These are phyloP conservation scores for Syngnathus scovelli DNA, from an alignment of 2,113 vertebrate genomes.

Conservation along the genomic window DNA sequence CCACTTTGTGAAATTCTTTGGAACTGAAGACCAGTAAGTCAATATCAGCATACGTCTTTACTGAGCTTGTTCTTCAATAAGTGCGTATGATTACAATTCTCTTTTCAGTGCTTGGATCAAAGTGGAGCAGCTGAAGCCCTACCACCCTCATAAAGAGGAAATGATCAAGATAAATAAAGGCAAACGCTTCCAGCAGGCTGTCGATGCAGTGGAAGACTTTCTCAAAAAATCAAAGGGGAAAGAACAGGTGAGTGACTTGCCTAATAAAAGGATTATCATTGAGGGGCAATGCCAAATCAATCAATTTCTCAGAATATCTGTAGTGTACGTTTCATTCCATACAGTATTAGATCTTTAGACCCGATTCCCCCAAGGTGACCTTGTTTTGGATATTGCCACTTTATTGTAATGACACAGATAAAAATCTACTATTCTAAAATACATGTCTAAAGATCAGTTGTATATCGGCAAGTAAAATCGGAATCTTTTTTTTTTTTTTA, in stretches of 20 bases:
- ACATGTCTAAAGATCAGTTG: no score
- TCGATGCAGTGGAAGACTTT: slow-evolving; percentile 96
- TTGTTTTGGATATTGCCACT: no score
- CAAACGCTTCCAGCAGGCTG: slow-evolving; percentile 95
- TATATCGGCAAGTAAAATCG: no score
- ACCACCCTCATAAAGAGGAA: slow-evolving; percentile 94
- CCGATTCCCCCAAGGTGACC: no score
- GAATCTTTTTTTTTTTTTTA: slow-evolving; percentile 12
- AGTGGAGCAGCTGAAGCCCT: slow-evolving; percentile 97
- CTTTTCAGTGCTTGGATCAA: slow-evolving; percentile 93
- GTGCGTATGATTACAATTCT: neutral
- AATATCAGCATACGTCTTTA: neutral
- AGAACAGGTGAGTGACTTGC: slow-evolving; percentile 75
- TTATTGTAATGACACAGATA: no score
- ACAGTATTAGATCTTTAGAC: no score
- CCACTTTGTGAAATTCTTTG: slow-evolving; percentile 99
- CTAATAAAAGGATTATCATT: neutral
- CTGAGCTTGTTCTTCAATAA: neutral
- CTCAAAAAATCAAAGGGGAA: slow-evolving; percentile 91
- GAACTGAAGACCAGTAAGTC: slow-evolving; percentile 98
- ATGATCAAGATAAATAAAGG: slow-evolving; percentile 99
- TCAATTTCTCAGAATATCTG: no score
- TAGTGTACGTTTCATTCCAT: no score
- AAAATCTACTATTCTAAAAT: no score
- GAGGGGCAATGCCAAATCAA: no score